Evolutionary conservation across 2,888 invertebrate genomes (phyloP), one percentile per base, ranked within the genome.

Genomic region (Neoscelio sp.): DNA sequence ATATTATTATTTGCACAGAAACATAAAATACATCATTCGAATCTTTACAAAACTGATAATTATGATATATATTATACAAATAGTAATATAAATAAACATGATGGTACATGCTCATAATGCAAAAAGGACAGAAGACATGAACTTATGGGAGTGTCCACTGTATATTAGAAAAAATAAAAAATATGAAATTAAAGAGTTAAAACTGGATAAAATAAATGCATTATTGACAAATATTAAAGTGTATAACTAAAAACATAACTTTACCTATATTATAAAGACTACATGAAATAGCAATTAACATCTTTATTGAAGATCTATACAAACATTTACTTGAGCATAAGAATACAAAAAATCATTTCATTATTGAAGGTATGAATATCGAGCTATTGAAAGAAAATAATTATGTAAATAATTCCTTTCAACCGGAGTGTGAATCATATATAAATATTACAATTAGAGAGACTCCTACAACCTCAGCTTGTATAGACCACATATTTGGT

Each of bases 401-500:
- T 2, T 44, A 60, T 46, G 5, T 60, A 6, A 44, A 44, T 33
- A 42, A 42, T 30, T 42, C 10, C 5, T 44, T 42, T 18, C 15
- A 44, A 44, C 13, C 46, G 0, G 60, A 33, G 0, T 60, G 12
- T 33, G 5, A 18, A 18, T 46, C 46, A 8, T 44, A n/a, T 20
- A 60, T 46, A 33, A 46, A 60, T 10, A 18, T 30, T 17, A 33
- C 46, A 33, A 60, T 30, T 7, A 44, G 46, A 60, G 30, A 33
- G 3, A 46, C 18, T 20, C 12, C 28, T 0, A 2, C n/a, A 2
- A 3, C 18, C 7, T 20, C 60, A 0, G 15, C 58, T 8, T 60
- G 60, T 8, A 46, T 60, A 13, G 60, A 60, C 28, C 60, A 60
- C 8, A 44, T 60, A 2, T 60, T 60, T 13, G 60, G 12, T 4